Percentiles rank a stretch among this genome's conserved stretches.
Conservation (phyloP, 2,888 invertebrate species). For the Cyclophora albipunctata region DNA sequence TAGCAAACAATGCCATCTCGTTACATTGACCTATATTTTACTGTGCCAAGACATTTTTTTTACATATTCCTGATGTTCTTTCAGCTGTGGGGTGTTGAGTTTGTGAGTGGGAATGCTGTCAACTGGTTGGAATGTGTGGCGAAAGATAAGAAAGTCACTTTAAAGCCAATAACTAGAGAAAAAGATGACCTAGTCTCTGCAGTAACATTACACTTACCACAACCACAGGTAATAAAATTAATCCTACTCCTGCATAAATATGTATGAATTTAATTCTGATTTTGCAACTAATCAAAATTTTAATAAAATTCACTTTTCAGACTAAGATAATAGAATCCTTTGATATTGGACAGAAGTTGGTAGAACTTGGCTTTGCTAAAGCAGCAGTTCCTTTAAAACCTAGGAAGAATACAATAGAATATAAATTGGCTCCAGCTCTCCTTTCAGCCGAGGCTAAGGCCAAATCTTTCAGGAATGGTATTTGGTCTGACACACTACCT, state of each 20-base stretch:
- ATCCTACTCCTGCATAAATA: background rate
- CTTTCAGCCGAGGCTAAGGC: slow-evolving; percentile 59
- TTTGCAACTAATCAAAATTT: background rate
- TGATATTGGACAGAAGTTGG: slow-evolving; percentile 61
- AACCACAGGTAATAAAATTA: slow-evolving; percentile 37
- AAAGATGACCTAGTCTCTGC: slow-evolving; percentile 62
- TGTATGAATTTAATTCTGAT: background rate
- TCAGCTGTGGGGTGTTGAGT: slow-evolving; percentile 69
- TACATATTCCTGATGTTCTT: slow-evolving; percentile 14
- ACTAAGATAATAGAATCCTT: slow-evolving; percentile 53
- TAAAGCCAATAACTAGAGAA: slow-evolving; percentile 63
- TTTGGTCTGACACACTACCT: slow-evolving; percentile 64
- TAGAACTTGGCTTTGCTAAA: slow-evolving; percentile 67
- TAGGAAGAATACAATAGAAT: slow-evolving; percentile 54
- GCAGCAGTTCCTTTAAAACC: slow-evolving; percentile 47
- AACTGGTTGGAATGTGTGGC: slow-evolving; percentile 77
- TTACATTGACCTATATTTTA: slow-evolving; percentile 14
- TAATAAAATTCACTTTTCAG: slow-evolving; percentile 31
- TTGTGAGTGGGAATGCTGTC: slow-evolving; percentile 69
- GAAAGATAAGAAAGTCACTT: slow-evolving; percentile 58
- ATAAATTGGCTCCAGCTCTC: slow-evolving; percentile 50
- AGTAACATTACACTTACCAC: slow-evolving; percentile 61
- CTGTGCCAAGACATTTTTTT: slow-evolving; percentile 19
- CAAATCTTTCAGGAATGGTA: slow-evolving; percentile 53
- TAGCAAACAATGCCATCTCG: slow-evolving; percentile 14